Evolutionary conservation across 2,888 invertebrate genomes (phyloP), one percentile per base, ranked within the genome.

Genomic region (Erynnis tages): DNA sequence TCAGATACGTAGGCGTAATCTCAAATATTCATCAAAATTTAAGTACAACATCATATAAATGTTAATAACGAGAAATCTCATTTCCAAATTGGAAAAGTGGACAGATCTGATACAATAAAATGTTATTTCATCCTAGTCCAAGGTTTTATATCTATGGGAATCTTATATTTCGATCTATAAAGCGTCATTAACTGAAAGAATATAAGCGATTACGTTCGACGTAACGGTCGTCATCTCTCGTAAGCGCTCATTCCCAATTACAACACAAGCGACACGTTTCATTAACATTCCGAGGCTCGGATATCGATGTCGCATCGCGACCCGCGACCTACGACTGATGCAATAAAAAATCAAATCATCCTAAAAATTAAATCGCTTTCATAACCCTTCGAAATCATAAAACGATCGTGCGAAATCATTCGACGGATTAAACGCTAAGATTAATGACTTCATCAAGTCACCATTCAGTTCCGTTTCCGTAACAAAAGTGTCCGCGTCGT

Each of bases 361-460:
- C 21, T 46, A 11, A 30, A 50, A 54, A 34, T 46, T 30, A 27
- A 32, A 14, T 32, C 40, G 50, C 43, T 46, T 53, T 38, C 30
- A 45, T 35, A 46, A 45, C 44, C 52, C 30, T 53, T 34, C 30
- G 21, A 32, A 21, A 11, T 21, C 38, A 43, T 30, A 6, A n/a
- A 1, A 7, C 23, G 23, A 38, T 46, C 30, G 52, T 48, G 54
- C 52, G 45, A 57, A 56, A 53, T 49, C 47, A 52, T 40, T 43
- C 37, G 13, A 40, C 34, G 34, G 4, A 29, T 34, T 54, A 46
- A 35, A 34, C 37, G 29, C 35, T 14, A 57, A 54, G 56, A 53
- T 58, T 52, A 54, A 56, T 58, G 38, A 44, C 30, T 54, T 54
- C 54, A 61, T 59, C 59, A 59, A 53, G 54, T 35, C 37, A n/a